These are phyloP conservation scores for Malurus cyaneus DNA, from an alignment of 2,113 vertebrate species.

Conservation along the genomic window DNA sequence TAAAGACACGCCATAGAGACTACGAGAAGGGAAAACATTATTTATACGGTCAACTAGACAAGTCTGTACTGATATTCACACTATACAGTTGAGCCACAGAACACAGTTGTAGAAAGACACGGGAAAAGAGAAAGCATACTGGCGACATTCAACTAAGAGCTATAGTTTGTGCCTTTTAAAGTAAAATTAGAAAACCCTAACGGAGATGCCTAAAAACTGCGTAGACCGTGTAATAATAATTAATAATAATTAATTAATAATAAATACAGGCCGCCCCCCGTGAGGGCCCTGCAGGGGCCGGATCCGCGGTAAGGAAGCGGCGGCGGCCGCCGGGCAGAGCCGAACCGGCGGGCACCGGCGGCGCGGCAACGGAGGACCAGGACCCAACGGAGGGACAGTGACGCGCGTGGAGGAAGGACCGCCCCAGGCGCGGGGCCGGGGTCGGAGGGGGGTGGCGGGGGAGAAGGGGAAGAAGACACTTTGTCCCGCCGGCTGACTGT, in stretches of 20 bases:
- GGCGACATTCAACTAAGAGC: slow-evolving; percentile 89
- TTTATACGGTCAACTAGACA: slow-evolving; percentile 91
- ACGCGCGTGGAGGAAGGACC: background rate
- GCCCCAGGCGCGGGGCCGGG: background rate
- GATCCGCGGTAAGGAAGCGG: background rate
- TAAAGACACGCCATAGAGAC: slow-evolving; percentile 91
- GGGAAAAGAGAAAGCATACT: slow-evolving; percentile 90
- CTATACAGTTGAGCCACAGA: slow-evolving; percentile 98
- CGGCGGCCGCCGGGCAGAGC: background rate
- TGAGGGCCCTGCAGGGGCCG: slow-evolving; percentile 11
- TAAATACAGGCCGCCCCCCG: slow-evolving; percentile 68
- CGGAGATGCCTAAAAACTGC: slow-evolving; percentile 75
- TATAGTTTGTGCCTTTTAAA: slow-evolving; percentile 89
- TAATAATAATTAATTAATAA: slow-evolving; percentile 60
- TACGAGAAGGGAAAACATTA: slow-evolving; percentile 88
- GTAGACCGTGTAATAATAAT: slow-evolving; percentile 68
- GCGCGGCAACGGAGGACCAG: background rate
- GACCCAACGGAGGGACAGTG: background rate
- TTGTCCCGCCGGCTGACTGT: background rate
- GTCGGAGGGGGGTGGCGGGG: background rate
- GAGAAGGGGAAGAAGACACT: background rate
- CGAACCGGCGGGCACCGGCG: background rate
- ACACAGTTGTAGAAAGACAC: slow-evolving; percentile 98
- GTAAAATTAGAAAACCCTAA: slow-evolving; percentile 70
- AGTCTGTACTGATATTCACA: slow-evolving; percentile 94